Evolutionary conservation across 2,797 vertebrate genomes (phyloP).

Genomic region (Acipenser transmontanus): DNA sequence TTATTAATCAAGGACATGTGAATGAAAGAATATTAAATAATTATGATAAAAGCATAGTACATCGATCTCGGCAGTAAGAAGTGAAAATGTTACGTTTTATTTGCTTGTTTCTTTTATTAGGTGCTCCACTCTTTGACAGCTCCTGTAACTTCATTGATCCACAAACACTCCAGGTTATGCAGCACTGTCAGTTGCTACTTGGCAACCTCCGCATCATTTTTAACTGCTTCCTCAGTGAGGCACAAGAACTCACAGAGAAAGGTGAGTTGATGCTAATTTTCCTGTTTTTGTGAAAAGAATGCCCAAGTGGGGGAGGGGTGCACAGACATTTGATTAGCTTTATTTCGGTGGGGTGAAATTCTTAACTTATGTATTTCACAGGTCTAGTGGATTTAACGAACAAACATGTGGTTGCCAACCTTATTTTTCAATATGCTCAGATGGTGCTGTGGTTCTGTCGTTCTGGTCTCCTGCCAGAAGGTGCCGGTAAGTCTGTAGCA

Average conservation of each 20-base stretch:
- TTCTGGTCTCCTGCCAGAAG: slow-evolving; percentile 81
- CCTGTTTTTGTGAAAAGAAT: too few species aligned
- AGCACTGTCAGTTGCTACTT: slow-evolving; percentile 80
- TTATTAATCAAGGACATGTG: not conserved
- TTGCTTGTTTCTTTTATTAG: slow-evolving; percentile 31
- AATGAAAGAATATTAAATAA: not conserved
- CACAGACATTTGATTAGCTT: too few species aligned
- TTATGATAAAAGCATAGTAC: too few species aligned
- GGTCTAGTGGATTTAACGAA: slow-evolving; percentile 73
- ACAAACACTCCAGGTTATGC: slow-evolving; percentile 81
- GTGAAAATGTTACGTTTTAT: not conserved
- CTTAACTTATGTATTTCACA: slow-evolving; percentile 33
- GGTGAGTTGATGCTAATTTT: slow-evolving; percentile 46
- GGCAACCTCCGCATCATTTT: slow-evolving; percentile 82
- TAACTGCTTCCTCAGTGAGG: slow-evolving; percentile 77
- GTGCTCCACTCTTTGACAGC: slow-evolving; percentile 76
- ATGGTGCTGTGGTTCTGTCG: slow-evolving; percentile 92
- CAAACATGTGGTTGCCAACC: slow-evolving; percentile 75
- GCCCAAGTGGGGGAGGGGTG: too few species aligned
- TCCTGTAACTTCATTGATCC: slow-evolving; percentile 87
- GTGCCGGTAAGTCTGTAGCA: slow-evolving; percentile 60
- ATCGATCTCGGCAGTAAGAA: too few species aligned
- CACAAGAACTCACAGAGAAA: slow-evolving; percentile 83
- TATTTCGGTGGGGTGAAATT: too few species aligned
- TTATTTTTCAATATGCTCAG: slow-evolving; percentile 83